phyloP scores from a whole-genome alignment of 2,113 vertebrate species.

The Ramphastos sulfuratus region DNA sequence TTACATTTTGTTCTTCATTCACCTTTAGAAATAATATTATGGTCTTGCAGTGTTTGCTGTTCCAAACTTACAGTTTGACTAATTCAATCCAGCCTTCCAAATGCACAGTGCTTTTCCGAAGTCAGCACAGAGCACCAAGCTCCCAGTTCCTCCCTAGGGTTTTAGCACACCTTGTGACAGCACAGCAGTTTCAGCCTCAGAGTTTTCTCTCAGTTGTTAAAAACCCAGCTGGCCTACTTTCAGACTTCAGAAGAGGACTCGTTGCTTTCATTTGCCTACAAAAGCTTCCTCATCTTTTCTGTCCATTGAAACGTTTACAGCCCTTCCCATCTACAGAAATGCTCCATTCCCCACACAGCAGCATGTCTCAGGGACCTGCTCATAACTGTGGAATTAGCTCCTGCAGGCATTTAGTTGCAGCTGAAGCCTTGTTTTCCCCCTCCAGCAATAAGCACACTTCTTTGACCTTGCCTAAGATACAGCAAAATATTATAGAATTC shows the following conservation, averaged over 20 bases:
- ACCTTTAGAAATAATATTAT: background rate
- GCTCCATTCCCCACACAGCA: background rate
- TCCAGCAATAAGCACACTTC: background rate
- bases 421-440: background rate
- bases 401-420: background rate
- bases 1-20: background rate
- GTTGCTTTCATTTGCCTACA: background rate
- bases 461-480: background rate
- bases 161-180: background rate
- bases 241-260: background rate
- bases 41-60: background rate
- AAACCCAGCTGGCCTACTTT: slow-evolving; percentile 30
- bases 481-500: background rate
- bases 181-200: background rate
- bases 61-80: background rate
- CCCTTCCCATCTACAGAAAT: background rate
- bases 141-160: rapidly evolving
- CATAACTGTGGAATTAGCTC: background rate
- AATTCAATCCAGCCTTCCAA: background rate
- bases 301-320: background rate
- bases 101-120: background rate
- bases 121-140: background rate
- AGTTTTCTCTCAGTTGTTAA: background rate
- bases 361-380: background rate
- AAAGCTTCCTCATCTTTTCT: background rate